A percentile compares a stretch with the other conserved stretches of the same genome.
Evolutionary conservation across 2,797 vertebrate genomes (phyloP).

Genomic region (Eremophila alpestris): DNA sequence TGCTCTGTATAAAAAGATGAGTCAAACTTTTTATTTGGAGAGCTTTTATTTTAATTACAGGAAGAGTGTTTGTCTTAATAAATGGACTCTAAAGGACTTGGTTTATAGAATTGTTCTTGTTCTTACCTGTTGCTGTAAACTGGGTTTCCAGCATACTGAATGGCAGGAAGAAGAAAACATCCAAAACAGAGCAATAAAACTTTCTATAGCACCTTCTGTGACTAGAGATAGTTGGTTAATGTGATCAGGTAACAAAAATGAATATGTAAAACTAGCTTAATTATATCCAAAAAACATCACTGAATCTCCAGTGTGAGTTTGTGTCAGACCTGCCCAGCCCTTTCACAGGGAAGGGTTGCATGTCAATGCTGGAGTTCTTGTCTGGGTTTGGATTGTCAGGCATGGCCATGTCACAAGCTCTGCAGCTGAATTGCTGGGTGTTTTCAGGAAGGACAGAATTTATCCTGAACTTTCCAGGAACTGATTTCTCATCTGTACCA

Average conservation of each 20-base stretch:
- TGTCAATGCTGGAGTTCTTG: neutral
- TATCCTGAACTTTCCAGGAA: neutral
- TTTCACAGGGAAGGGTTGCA: rapidly evolving
- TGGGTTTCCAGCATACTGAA: neutral
- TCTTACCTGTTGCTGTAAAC: neutral
- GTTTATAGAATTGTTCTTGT: neutral
- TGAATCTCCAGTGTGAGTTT: neutral
- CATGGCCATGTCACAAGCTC: neutral
- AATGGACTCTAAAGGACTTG: neutral
- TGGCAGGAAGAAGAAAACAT: neutral
- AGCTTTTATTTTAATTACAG: neutral
- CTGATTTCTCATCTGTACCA: neutral
- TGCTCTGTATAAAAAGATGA: neutral
- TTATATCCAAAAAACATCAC: rapidly evolving
- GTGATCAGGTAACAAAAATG: neutral
- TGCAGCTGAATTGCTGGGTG: neutral
- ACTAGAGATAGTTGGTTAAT: neutral
- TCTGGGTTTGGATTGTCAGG: neutral
- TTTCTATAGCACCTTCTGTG: neutral
- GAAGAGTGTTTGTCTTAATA: neutral
- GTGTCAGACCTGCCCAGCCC: neutral
- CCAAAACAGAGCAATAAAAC: neutral
- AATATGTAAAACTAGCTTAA: neutral
- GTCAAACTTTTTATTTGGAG: neutral
- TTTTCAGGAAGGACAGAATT: neutral